phyloP scores from a whole-genome alignment of 2,797 vertebrate species.

The Labroides dimidiatus region DNA sequence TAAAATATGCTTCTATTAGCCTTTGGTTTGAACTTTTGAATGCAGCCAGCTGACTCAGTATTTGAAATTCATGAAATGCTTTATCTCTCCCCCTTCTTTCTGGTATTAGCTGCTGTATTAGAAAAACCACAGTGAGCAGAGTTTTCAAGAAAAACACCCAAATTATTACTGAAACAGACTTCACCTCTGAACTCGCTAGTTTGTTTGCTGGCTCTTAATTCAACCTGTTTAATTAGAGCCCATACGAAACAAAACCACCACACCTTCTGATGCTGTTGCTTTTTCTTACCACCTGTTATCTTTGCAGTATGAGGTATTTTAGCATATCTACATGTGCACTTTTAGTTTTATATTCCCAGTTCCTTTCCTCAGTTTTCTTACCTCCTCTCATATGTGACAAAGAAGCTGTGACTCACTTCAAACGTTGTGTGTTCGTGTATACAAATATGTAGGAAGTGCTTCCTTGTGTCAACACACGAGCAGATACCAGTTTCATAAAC shows the following conservation, averaged over 20 bases:
- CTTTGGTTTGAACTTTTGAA: too few species aligned
- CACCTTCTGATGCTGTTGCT: too few species aligned
- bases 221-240: too few species aligned
- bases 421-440: conserved; percentile 35
- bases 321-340: not conserved
- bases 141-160: not conserved
- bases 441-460: conserved; percentile 43
- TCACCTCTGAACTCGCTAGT: not conserved
- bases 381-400: conserved; percentile 32
- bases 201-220: not conserved
- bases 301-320: not conserved
- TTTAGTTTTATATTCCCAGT: not conserved
- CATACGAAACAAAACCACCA: too few species aligned
- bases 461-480: conserved; percentile 39
- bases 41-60: too few species aligned
- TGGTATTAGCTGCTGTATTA: too few species aligned
- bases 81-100: too few species aligned
- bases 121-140: not conserved
- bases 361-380: conserved; percentile 2
- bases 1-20: not conserved
- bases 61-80: too few species aligned
- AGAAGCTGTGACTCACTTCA: conserved; percentile 44
- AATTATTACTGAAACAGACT: not conserved
- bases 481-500: conserved; percentile 52
- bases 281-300: not conserved